phyloP scores from a whole-genome alignment of 2,113 vertebrate species.

The Lasiurus cinereus region DNA sequence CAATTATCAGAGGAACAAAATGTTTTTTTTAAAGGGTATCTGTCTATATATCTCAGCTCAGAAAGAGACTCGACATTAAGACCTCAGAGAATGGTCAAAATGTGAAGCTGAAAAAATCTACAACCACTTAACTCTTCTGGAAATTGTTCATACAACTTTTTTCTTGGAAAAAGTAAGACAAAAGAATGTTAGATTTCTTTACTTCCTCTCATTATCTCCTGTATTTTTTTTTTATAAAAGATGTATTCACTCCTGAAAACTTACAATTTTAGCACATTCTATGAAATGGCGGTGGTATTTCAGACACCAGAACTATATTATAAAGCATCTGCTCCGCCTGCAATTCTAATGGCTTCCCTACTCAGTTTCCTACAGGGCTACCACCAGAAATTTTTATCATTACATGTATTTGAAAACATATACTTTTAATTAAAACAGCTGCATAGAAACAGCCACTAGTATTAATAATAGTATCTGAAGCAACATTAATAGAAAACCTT shows the following conservation, averaged over 20 bases:
- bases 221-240: neutral
- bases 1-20: neutral
- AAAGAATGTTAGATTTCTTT: neutral
- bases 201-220: neutral
- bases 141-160: neutral
- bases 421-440: constrained; percentile 46
- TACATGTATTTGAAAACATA: neutral
- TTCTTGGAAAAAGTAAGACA: neutral
- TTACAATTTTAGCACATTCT: neutral
- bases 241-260: neutral
- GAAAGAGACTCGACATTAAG: constrained; percentile 12
- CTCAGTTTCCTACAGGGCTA: neutral
- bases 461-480: neutral
- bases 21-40: neutral
- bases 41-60: neutral
- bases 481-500: constrained; percentile 11
- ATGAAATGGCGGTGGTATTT: fast-evolving
- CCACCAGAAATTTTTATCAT: neutral
- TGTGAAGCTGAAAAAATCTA: constrained; percentile 34
- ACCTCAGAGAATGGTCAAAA: neutral
- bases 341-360: neutral
- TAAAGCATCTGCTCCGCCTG: neutral
- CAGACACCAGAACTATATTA: neutral
- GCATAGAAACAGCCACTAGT: neutral
- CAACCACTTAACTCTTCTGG: neutral